Conservation (phyloP, 2,113 vertebrate species). For the Vicugna pacos region DNA sequence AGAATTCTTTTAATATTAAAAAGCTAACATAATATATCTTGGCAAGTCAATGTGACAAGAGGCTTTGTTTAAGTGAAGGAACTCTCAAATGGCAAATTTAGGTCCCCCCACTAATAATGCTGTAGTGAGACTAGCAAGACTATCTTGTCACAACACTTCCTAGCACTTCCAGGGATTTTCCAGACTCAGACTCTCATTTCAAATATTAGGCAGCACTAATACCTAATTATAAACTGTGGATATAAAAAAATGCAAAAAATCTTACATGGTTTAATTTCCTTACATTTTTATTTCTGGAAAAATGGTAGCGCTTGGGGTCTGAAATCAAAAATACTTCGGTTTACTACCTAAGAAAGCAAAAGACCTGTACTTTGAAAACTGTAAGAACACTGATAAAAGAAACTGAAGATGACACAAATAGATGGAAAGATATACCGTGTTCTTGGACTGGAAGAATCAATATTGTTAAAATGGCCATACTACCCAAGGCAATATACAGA, state of each 20-base stretch:
- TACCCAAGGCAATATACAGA: no score
- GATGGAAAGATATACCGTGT: no score
- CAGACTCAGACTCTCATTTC: slow-evolving; percentile 25
- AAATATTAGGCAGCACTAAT: background rate
- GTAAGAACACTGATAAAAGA: no score
- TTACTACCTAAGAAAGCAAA: no score
- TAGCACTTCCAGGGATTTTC: background rate
- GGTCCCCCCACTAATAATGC: background rate
- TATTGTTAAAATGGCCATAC: no score
- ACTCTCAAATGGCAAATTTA: background rate
- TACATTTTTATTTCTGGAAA: slow-evolving; percentile 24
- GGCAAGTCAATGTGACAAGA: slow-evolving; percentile 9
- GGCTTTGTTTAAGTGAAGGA: slow-evolving; percentile 6
- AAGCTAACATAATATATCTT: background rate
- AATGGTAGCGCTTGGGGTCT: background rate
- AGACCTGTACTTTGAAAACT: no score
- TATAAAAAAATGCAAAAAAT: background rate
- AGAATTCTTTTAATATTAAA: slow-evolving; percentile 27
- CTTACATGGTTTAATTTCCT: background rate
- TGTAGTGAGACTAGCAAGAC: background rate
- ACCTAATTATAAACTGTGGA: background rate
- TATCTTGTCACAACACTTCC: background rate
- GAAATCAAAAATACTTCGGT: background rate
- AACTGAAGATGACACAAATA: no score
- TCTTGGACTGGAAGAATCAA: no score